Percentiles rank a stretch among this genome's conserved stretches.
Conservation (phyloP, 2,113 vertebrate species). For the Chamaea fasciata region DNA sequence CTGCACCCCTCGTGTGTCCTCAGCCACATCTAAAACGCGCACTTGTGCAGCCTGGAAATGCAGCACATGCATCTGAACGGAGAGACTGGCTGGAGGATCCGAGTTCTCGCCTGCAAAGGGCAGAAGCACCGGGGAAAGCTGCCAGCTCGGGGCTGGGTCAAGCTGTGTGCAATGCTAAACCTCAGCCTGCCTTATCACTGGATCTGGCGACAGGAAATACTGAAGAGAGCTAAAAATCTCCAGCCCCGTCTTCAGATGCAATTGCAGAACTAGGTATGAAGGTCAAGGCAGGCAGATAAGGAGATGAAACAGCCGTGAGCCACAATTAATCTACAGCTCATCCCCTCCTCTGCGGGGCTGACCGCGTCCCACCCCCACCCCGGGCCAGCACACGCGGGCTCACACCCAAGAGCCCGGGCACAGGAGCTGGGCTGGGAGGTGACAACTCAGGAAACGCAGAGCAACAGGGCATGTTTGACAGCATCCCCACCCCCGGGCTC, state of each 20-base stretch:
- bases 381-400: fast-evolving
- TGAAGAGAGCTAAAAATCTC: background rate
- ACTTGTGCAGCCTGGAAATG: fast-evolving
- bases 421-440: background rate
- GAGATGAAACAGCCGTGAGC: background rate
- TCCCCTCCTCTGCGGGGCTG: fast-evolving
- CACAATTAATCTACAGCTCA: background rate
- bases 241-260: background rate
- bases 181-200: background rate
- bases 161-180: fast-evolving
- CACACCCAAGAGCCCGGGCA: fast-evolving
- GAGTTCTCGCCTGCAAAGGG: fast-evolving
- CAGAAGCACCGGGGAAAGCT: background rate
- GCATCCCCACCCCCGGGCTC: fast-evolving
- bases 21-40: fast-evolving
- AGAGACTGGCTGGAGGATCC: background rate
- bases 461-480: fast-evolving
- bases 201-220: conserved; percentile 4
- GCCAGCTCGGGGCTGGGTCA: background rate
- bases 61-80: background rate
- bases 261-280: background rate
- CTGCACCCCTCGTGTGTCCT: fast-evolving
- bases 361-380: background rate
- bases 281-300: conserved; percentile 13
- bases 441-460: background rate